Conservation (phyloP, 2,797 vertebrate genomes). For the Helarctos malayanus region DNA sequence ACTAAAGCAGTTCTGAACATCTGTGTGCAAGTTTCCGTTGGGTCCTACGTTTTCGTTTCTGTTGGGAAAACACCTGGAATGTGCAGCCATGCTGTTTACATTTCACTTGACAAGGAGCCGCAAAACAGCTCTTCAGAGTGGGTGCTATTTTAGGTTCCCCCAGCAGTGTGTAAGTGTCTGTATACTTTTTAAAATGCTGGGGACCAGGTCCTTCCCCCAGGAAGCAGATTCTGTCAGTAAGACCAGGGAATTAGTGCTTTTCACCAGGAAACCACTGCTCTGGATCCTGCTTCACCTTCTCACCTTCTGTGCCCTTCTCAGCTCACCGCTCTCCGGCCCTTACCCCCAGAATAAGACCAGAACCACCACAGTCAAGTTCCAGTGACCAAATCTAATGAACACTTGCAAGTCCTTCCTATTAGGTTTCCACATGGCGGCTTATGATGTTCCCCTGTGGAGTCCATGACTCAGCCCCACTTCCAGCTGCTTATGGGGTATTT, state of each 20-base stretch:
- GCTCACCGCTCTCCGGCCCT: background rate
- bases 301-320: background rate
- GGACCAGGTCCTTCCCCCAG: background rate
- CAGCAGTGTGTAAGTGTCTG: background rate
- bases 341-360: background rate
- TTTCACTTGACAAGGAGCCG: background rate
- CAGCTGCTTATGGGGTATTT: background rate
- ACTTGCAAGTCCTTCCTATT: background rate
- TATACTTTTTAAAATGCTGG: background rate
- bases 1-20: slow-evolving; percentile 42
- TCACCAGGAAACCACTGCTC: background rate
- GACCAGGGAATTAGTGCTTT: background rate
- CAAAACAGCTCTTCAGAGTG: background rate
- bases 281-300: background rate
- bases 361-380: background rate
- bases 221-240: background rate
- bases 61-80: slow-evolving; percentile 12
- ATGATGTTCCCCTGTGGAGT: background rate
- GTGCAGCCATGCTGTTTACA: background rate
- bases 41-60: slow-evolving; percentile 11
- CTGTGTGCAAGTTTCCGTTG: background rate
- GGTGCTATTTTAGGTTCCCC: background rate
- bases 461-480: background rate
- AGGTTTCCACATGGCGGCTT: background rate
- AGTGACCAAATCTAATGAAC: background rate